phyloP scores from a whole-genome alignment of 2,888 invertebrate genomes.

The Drosophila meridionalis region DNA sequence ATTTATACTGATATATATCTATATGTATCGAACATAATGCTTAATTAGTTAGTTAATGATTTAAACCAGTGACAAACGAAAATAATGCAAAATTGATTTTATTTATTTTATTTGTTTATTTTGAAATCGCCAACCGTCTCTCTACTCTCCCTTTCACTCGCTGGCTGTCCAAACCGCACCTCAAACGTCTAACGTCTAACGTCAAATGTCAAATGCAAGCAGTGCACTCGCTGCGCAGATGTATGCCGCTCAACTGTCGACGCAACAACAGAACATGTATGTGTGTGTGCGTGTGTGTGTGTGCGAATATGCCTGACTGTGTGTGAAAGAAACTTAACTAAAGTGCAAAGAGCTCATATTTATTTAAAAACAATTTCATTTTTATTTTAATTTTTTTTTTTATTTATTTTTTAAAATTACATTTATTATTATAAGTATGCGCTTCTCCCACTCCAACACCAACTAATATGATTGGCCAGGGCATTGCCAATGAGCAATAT shows the following conservation, averaged over 20 bases:
- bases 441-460: slow-evolving; percentile 70
- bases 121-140: slow-evolving; percentile 55
- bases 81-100: slow-evolving; percentile 67
- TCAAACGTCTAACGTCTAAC: slow-evolving; percentile 24
- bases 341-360: slow-evolving; percentile 67
- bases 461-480: slow-evolving; percentile 89
- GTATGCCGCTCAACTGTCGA: slow-evolving; percentile 96
- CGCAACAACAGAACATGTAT: slow-evolving; percentile 97
- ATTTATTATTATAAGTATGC: slow-evolving; percentile 72
- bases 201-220: slow-evolving; percentile 80
- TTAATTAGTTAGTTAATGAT: slow-evolving; percentile 46
- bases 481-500: slow-evolving; percentile 90
- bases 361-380: slow-evolving; percentile 36
- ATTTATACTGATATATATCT: not conserved
- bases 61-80: slow-evolving; percentile 37
- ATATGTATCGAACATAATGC: slow-evolving; percentile 46
- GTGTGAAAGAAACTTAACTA: slow-evolving; percentile 69
- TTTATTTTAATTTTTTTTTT: slow-evolving; percentile 30
- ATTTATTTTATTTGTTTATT: slow-evolving; percentile 71
- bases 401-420: slow-evolving; percentile 6
- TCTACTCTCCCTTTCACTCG: slow-evolving; percentile 47
- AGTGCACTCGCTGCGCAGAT: slow-evolving; percentile 99
- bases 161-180: slow-evolving; percentile 40
- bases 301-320: slow-evolving; percentile 25
- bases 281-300: slow-evolving; percentile 84